A percentile compares a stretch with the other conserved stretches of the same genome.
These are phyloP conservation scores for Clistopyga incitator DNA, from an alignment of 2,888 invertebrate genomes.

Conservation along the genomic window DNA sequence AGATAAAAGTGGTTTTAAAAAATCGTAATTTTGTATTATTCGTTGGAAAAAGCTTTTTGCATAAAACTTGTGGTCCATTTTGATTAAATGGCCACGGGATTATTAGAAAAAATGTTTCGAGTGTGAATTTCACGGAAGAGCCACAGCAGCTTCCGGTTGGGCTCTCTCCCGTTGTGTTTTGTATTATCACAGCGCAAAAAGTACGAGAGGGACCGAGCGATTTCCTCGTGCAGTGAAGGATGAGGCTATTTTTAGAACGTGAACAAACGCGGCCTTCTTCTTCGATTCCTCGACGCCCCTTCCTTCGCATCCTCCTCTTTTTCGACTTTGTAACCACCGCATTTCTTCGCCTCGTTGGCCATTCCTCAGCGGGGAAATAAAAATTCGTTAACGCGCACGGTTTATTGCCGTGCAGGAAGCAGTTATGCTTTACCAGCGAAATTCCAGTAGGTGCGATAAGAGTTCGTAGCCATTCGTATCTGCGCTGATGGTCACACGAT, in stretches of 20 bases:
- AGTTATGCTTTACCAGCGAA: slow-evolving; percentile 37
- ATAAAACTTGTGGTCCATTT: too few relatives aligned
- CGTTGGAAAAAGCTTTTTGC: too few relatives aligned
- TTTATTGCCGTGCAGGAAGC: slow-evolving; percentile 31
- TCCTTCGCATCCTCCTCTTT: not conserved
- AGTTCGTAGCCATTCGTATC: slow-evolving; percentile 51
- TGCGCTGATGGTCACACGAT: slow-evolving; percentile 13
- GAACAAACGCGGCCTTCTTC: slow-evolving; percentile 71
- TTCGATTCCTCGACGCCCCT: slow-evolving; percentile 56
- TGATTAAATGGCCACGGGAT: too few relatives aligned
- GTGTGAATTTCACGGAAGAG: slow-evolving; percentile 3
- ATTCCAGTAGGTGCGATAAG: slow-evolving; percentile 63
- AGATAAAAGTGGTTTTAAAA: too few relatives aligned
- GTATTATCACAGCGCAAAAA: slow-evolving; percentile 29
- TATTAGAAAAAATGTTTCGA: not conserved
- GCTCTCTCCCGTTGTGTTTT: not conserved
- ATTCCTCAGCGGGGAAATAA: slow-evolving; percentile 14
- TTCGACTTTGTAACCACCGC: slow-evolving; percentile 6
- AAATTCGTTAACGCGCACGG: slow-evolving; percentile 20
- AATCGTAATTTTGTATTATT: too few relatives aligned
- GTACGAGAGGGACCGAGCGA: slow-evolving; percentile 58
- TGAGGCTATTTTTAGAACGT: slow-evolving; percentile 74
- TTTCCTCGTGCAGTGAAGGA: slow-evolving; percentile 75
- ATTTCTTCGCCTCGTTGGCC: slow-evolving; percentile 17
- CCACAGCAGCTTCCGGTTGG: slow-evolving; percentile 22